Evolutionary conservation across 2,888 invertebrate genomes (phyloP), one percentile per base, ranked within the genome.

Genomic region (Nemurella pictetii): DNA sequence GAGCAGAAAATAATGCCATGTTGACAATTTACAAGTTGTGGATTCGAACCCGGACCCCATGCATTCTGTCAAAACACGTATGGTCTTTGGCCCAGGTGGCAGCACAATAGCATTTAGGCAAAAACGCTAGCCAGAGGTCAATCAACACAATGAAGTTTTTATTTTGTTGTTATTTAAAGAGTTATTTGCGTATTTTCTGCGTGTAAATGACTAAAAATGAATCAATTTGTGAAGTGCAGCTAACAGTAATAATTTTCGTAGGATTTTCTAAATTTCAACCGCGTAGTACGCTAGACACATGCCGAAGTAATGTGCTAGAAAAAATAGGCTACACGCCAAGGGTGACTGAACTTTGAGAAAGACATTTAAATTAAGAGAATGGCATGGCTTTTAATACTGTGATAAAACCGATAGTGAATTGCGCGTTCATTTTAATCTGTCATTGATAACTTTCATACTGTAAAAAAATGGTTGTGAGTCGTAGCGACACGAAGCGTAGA

Each of bases 401-500:
- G 74, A 78, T 55, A 55, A 20, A 55, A 1, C 9, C 55, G 55
- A 12, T 55, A 20, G 20, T 20, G 20, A 55, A 7, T 55, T 55
- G 9, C 2, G 5, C 3, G 55, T 55, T 20, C 3, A 55, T 20
- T 55, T 55, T 15, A 55, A n/a, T n/a, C 55, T 55, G 55, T 20
- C 55, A 20, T 55, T 55, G 73, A 27, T 26, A 7, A 75, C 4
- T 28, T 12, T 25, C 28, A 27, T 75, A 29, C 30, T 74, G 35
- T 83, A 72, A 84, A 86, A 88, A 87, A 85, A 90, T 90, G 90
- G 90, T 90, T 87, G 88, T 90, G 86, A 89, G 88, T 87, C 89
- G 89, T 81, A 89, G 89, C 87, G 89, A 90, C 85, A 89, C 90
- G 88, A 91, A 91, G 87, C 87, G 90, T 85, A 90, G 91, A 87